Conservation (phyloP, 30 jellyfish, hydroid and myxozoan species). For the Phacellophora camtschatica region DNA sequence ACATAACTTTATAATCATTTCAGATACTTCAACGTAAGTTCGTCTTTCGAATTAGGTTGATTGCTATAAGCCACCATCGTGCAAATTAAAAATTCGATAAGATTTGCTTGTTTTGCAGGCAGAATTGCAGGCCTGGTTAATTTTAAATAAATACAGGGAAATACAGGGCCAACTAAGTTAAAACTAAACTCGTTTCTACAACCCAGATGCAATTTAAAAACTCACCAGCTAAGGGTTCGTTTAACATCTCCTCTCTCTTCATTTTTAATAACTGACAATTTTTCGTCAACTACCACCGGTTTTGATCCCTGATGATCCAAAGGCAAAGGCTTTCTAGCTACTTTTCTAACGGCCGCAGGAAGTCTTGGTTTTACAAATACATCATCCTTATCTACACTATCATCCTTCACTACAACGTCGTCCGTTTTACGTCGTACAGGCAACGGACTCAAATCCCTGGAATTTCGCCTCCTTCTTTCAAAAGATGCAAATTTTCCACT, state of each 20-base stretch:
- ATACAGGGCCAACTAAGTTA: too few species aligned
- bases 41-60: too few species aligned
- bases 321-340: constrained; percentile 50
- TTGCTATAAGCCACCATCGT: too few species aligned
- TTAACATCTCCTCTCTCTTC: constrained; percentile 35
- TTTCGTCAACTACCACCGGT: constrained; percentile 15
- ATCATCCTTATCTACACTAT: constrained; percentile 58
- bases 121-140: too few species aligned
- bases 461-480: constrained; percentile 23
- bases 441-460: constrained; percentile 42
- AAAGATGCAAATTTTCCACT: constrained; percentile 40
- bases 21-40: too few species aligned
- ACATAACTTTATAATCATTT: too few species aligned
- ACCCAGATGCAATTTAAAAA: too few species aligned
- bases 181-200: too few species aligned
- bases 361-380: constrained; percentile 69
- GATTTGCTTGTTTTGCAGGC: too few species aligned
- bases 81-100: too few species aligned
- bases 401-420: constrained; percentile 20
- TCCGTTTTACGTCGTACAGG: constrained; percentile 45
- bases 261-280: background rate
- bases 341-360: constrained; percentile 59
- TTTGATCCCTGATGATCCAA: constrained; percentile 4
- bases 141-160: too few species aligned
- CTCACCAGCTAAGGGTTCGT: constrained; percentile 69